These are phyloP conservation scores for Platycheirus rosarum DNA, from an alignment of 2,888 invertebrate genomes.

Conservation along the genomic window DNA sequence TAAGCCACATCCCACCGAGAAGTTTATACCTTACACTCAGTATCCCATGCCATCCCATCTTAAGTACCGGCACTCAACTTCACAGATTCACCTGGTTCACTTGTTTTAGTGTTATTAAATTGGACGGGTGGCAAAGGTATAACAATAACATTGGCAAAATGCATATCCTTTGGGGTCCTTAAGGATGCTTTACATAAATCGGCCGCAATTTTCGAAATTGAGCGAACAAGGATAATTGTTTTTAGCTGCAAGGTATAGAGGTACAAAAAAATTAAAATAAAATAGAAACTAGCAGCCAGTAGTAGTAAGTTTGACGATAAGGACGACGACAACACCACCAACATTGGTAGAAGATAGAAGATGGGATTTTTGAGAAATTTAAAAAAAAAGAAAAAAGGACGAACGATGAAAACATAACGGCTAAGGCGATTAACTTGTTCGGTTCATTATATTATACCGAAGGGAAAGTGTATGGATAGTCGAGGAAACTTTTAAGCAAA, in stretches of 20 bases:
- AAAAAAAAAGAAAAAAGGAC: constrained; percentile 1
- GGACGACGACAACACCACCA: neutral
- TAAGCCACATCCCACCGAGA: constrained; percentile 4
- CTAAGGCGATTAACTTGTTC: constrained; percentile 65
- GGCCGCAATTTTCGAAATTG: constrained; percentile 64
- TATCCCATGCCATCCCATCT: constrained; percentile 4
- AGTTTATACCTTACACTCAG: too few relatives aligned
- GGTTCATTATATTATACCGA: constrained; percentile 37
- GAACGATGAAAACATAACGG: constrained; percentile 43
- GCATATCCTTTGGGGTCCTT: constrained; percentile 61
- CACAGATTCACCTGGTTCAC: constrained; percentile 67
- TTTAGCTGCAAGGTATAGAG: constrained; percentile 43
- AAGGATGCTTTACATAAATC: constrained; percentile 60
- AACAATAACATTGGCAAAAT: constrained; percentile 63
- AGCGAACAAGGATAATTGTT: constrained; percentile 71
- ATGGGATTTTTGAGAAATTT: constrained; percentile 1
- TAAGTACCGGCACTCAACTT: constrained; percentile 55
- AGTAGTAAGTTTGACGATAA: neutral
- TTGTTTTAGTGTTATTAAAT: constrained; percentile 72
- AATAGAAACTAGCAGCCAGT: neutral
- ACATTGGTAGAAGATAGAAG: constrained; percentile 2
- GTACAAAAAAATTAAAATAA: neutral
- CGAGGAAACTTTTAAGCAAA: constrained; percentile 62
- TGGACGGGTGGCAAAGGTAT: constrained; percentile 56
- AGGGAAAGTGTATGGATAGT: constrained; percentile 31